A percentile compares a stretch with the other conserved stretches of the same genome.
These are phyloP conservation scores for Mirounga angustirostris DNA, from an alignment of 2,113 vertebrate species.

Conservation along the genomic window DNA sequence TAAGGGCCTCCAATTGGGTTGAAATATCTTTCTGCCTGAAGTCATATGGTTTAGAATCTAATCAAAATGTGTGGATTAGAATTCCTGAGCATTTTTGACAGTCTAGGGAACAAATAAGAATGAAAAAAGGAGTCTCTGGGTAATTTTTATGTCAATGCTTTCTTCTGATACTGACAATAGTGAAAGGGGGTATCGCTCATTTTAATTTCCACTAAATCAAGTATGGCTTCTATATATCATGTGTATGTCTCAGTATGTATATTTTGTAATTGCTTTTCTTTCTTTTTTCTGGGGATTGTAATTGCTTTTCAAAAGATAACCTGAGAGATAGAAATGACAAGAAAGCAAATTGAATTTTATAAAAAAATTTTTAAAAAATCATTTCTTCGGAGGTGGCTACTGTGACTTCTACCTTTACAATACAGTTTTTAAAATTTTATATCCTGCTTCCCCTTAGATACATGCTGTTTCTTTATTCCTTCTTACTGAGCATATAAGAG, in stretches of 20 bases:
- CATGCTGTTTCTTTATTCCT: not conserved
- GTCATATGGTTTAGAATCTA: constrained; percentile 73
- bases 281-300: too few relatives aligned
- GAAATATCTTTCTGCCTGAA: constrained; percentile 78
- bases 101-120: constrained; percentile 32
- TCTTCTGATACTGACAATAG: constrained; percentile 48
- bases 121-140: constrained; percentile 19
- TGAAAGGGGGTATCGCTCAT: not conserved
- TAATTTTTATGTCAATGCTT: constrained; percentile 54
- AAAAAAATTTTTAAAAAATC: not conserved
- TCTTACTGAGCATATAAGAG: not conserved
- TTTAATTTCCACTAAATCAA: constrained; percentile 65
- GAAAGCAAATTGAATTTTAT: constrained; percentile 16
- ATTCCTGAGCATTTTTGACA: constrained; percentile 78
- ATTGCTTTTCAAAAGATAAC: not conserved
- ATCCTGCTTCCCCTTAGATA: not conserved
- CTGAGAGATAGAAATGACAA: constrained; percentile 3
- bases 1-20: constrained; percentile 63
- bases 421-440: not conserved
- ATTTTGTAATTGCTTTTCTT: constrained; percentile 19
- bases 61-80: constrained; percentile 76
- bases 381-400: not conserved
- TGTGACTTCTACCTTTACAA: not conserved
- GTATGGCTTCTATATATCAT: not conserved
- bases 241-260: not conserved